Base-by-base conservation (phyloP, 2,888 invertebrate genomes). In the Aleiodes testaceus region DNA sequence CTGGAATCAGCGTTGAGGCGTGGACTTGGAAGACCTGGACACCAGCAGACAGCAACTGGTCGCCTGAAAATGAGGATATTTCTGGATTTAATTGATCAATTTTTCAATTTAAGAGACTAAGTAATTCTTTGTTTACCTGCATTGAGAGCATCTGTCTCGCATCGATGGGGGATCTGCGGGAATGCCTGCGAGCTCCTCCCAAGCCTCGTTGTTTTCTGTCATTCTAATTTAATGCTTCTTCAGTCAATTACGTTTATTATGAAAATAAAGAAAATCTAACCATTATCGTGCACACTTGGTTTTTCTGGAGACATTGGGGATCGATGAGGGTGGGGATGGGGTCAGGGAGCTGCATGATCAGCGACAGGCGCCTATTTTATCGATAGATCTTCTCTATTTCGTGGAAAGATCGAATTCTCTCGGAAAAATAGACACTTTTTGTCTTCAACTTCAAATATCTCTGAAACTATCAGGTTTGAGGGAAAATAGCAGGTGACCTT, bases 41-140 rank as follows among this genome's bases (percentile, higher is more conserved):
- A 97, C 95, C 97, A 97, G 85, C 97, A 97, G n/a, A 97, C 97
- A 52, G 91, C 91, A 36, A 89, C 86, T 3, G 97, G 97, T 76
- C 97, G 91, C 77, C 97, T 97, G 83, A 75, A 26, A 26, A 26
- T 26, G 3, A 26, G 1, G 12, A 45, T 66, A 26, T 61, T 49
- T 36, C 63, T 53, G 6, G 18, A 26, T 45, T 16, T 14, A 36
- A 50, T 44, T 36, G 9, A 3, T 49, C 69, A 16, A n/a, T 63
- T 52, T 59, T 66, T 3, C n/a, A n/a, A 52, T 20, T 7, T 20
- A 44, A 14, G 14, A 47, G 14, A 42, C n/a, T 22, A 47, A 9
- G 12, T 16, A 30, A 65, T 64, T 49, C n/a, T 59, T 50, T 36
- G 88, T 90, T 89, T 89, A 95, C 95, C 91, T 90, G 93, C 95